Evolutionary conservation across 2,888 invertebrate genomes (phyloP).

Genomic region (Archips crataeganus): DNA sequence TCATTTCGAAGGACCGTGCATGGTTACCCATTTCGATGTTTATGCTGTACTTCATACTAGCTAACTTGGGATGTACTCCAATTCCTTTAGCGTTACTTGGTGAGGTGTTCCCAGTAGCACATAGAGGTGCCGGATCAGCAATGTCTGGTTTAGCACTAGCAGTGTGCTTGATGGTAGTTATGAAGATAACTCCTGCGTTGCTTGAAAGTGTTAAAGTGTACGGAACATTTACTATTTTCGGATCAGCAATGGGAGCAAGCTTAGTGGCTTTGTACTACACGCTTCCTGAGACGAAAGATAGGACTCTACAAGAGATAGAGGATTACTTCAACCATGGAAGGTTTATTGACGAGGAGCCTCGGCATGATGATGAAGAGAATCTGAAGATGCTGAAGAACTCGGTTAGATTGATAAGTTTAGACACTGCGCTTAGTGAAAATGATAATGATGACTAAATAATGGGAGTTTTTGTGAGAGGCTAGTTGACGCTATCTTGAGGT

Average conservation of each 20-base stretch:
- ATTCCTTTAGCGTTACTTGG: constrained; percentile 60
- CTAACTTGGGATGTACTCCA: constrained; percentile 62
- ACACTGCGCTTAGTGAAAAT: neutral
- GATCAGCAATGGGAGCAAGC: constrained; percentile 50
- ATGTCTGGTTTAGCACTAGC: constrained; percentile 56
- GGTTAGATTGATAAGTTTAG: neutral
- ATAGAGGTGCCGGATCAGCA: constrained; percentile 56
- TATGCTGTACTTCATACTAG: constrained; percentile 56
- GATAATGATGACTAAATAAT: neutral
- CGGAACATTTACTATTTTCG: constrained; percentile 67
- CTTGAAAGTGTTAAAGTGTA: constrained; percentile 56
- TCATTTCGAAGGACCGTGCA: constrained; percentile 50
- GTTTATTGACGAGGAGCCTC: constrained; percentile 48
- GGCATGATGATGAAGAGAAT: constrained; percentile 51
- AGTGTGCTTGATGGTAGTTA: constrained; percentile 50
- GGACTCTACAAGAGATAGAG: constrained; percentile 57
- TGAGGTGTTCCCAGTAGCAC: constrained; percentile 60
- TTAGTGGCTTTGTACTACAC: constrained; percentile 50
- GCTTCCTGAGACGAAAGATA: constrained; percentile 58
- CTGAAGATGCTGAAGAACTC: constrained; percentile 43
- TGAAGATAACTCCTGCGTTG: constrained; percentile 58
- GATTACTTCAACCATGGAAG: constrained; percentile 54
- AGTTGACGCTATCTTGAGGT: too few relatives aligned
- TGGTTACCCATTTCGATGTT: constrained; percentile 55
- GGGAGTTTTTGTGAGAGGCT: too few relatives aligned